A percentile compares a stretch with the other conserved stretches of the same genome.
These are phyloP conservation scores for Pollenia labialis DNA, from an alignment of 2,888 invertebrate species.

Conservation along the genomic window DNA sequence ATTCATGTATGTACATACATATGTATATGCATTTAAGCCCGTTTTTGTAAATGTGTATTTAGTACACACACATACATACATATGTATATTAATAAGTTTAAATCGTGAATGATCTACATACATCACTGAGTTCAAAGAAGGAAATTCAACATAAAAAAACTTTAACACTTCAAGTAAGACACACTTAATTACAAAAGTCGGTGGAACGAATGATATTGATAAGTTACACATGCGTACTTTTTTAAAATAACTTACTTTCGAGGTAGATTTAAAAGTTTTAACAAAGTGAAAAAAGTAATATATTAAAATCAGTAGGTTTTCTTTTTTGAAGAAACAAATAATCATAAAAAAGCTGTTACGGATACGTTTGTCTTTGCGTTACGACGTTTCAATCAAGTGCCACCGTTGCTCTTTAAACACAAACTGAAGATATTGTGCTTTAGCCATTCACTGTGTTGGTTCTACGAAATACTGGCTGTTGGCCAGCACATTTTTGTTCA, in stretches of 20 bases:
- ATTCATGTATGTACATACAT: background rate
- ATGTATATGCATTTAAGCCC: background rate
- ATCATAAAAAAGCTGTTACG: background rate
- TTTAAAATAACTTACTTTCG: constrained; percentile 61
- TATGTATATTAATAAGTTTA: background rate
- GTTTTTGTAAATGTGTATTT: no score
- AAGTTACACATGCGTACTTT: constrained; percentile 57
- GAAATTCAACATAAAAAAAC: background rate
- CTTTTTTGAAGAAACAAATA: background rate
- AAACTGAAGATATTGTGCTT: constrained; percentile 59
- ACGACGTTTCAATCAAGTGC: constrained; percentile 52
- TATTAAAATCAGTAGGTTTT: background rate
- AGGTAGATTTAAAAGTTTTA: constrained; percentile 54
- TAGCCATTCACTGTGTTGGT: constrained; percentile 20
- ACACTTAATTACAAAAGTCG: background rate
- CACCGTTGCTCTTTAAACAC: constrained; percentile 69
- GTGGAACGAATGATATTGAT: constrained; percentile 1
- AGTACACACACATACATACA: background rate
- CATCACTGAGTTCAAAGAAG: background rate
- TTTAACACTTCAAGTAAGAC: no score
- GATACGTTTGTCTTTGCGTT: constrained; percentile 13
- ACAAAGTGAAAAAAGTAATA: background rate
- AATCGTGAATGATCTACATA: constrained; percentile 16
- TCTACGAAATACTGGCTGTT: constrained; percentile 5
- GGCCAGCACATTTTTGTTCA: constrained; percentile 48